These are phyloP conservation scores for Drosophila gaucha DNA, from an alignment of 2,888 invertebrate species.

Conservation along the genomic window DNA sequence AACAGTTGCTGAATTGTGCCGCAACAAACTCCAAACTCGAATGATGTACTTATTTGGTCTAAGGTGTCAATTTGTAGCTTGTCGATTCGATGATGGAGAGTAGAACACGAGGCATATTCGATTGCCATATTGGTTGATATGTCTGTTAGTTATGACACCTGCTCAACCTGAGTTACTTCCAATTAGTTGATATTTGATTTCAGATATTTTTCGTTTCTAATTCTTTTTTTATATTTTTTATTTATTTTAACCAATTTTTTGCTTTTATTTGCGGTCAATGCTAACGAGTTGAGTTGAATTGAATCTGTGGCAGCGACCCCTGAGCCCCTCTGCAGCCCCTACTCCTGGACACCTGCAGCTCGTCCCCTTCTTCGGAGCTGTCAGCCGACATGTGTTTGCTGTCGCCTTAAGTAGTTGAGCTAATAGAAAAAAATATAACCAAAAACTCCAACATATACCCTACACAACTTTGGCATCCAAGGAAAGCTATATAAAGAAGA, in stretches of 20 bases:
- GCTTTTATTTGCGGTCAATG: slow-evolving; percentile 79
- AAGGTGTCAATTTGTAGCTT: slow-evolving; percentile 37
- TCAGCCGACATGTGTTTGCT: slow-evolving; percentile 53
- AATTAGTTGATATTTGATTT: slow-evolving; percentile 29
- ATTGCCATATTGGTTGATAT: slow-evolving; percentile 33
- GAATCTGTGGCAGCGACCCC: slow-evolving; percentile 10
- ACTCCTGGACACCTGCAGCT: not conserved
- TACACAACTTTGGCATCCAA: not conserved
- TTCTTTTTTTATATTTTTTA: slow-evolving; percentile 33
- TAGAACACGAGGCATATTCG: slow-evolving; percentile 23
- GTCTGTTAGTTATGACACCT: slow-evolving; percentile 73
- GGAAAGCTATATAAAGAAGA: too few species aligned
- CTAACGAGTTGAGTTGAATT: slow-evolving; percentile 47
- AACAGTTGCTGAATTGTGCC: slow-evolving; percentile 24
- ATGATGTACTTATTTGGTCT: slow-evolving; percentile 33
- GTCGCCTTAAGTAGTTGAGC: slow-evolving; percentile 43
- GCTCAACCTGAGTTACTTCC: slow-evolving; percentile 16
- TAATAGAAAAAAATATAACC: slow-evolving; percentile 1
- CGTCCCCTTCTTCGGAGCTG: slow-evolving; percentile 23
- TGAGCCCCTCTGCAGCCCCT: not conserved
- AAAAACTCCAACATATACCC: not conserved
- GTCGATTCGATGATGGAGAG: too few species aligned
- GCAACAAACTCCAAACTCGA: slow-evolving; percentile 11
- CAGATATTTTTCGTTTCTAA: not conserved
- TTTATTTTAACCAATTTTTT: slow-evolving; percentile 4